phyloP scores from a whole-genome alignment of 2,888 invertebrate genomes.

The Iphiclides podalirius region DNA sequence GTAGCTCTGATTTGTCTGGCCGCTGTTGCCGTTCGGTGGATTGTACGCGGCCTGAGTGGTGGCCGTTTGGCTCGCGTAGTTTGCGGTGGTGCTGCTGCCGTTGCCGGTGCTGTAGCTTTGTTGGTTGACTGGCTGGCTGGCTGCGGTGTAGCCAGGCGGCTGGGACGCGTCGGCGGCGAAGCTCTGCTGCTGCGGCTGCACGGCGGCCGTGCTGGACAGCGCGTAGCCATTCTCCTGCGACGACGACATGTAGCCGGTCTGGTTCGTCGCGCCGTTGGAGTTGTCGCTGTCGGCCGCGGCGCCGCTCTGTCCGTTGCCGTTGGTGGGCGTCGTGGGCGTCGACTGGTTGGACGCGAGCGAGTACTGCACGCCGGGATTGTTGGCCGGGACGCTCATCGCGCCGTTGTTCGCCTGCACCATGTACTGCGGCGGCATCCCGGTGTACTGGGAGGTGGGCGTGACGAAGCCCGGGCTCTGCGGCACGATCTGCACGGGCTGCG shows the following conservation, averaged over 20 bases:
- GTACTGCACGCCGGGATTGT: slow-evolving; percentile 60
- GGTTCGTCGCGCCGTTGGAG: slow-evolving; percentile 50
- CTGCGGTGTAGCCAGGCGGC: slow-evolving; percentile 43
- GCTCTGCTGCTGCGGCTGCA: slow-evolving; percentile 51
- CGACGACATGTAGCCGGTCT: slow-evolving; percentile 65
- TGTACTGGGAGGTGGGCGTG: slow-evolving; percentile 63
- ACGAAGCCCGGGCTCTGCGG: slow-evolving; percentile 56
- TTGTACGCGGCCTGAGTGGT: slow-evolving; percentile 53
- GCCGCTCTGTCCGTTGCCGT: slow-evolving; percentile 52
- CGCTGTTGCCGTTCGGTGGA: slow-evolving; percentile 52
- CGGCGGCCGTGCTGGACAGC: slow-evolving; percentile 39
- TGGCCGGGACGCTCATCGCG: slow-evolving; percentile 49
- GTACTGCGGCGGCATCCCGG: slow-evolving; percentile 60
- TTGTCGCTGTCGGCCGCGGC: slow-evolving; percentile 50
- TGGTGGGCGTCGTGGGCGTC: slow-evolving; percentile 42
- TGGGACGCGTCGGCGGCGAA: slow-evolving; percentile 51
- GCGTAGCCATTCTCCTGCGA: slow-evolving; percentile 62
- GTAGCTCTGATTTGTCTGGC: slow-evolving; percentile 50
- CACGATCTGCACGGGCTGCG: slow-evolving; percentile 53
- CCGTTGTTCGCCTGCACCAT: slow-evolving; percentile 62
- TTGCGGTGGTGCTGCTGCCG: slow-evolving; percentile 40
- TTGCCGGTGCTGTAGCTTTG: slow-evolving; percentile 52
- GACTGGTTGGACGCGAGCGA: slow-evolving; percentile 50
- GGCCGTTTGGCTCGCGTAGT: slow-evolving; percentile 48
- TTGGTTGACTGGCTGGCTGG: slow-evolving; percentile 46